These are phyloP conservation scores for Limnephilus rhombicus DNA, from an alignment of 2,888 invertebrate genomes.

Conservation along the genomic window DNA sequence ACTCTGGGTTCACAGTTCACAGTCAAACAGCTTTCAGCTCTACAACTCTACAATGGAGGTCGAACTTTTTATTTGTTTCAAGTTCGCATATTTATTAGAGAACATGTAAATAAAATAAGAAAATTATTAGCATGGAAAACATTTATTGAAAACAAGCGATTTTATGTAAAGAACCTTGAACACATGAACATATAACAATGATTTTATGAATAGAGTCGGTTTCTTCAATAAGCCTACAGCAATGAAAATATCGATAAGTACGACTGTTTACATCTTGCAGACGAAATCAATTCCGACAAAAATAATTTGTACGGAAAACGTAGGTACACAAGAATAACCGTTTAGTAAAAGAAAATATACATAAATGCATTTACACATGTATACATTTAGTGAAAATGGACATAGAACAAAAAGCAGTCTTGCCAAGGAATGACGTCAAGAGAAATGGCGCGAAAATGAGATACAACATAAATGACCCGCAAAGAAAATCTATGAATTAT, in stretches of 20 bases:
- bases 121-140: neutral
- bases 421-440: neutral
- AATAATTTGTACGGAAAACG: neutral
- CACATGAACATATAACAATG: neutral
- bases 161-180: neutral
- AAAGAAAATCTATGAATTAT: neutral
- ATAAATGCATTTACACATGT: neutral
- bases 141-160: neutral
- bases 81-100: neutral
- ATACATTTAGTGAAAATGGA: neutral
- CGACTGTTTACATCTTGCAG: neutral
- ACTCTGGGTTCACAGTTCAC: neutral
- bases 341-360: neutral
- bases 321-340: neutral
- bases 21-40: too few species aligned
- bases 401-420: neutral
- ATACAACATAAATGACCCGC: neutral
- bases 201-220: neutral
- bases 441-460: neutral
- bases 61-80: neutral
- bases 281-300: neutral
- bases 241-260: neutral
- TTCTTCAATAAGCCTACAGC: neutral
- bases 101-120: neutral
- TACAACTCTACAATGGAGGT: neutral